Evolutionary conservation across 2,888 invertebrate genomes (phyloP).

Genomic region (Aphodius granarius): DNA sequence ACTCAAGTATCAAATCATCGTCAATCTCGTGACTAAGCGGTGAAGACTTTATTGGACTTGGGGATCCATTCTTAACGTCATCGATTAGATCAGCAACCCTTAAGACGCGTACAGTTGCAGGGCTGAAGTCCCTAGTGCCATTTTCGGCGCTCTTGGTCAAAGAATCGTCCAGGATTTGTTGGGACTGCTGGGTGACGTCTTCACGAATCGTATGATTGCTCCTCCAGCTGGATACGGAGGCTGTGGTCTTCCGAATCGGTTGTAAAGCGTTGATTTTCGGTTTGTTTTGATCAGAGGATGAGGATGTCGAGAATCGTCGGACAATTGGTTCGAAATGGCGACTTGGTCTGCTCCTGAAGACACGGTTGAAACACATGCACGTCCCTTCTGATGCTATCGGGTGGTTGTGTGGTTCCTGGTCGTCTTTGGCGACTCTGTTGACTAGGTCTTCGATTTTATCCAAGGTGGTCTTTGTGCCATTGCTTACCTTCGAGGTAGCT

Average conservation of each 20-base stretch:
- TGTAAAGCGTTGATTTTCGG: not conserved
- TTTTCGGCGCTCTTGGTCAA: not conserved
- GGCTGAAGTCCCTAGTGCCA: not conserved
- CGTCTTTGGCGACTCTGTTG: not conserved
- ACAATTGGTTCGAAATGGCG: constrained; percentile 4
- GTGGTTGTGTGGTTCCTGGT: constrained; percentile 18
- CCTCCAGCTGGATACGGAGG: not conserved
- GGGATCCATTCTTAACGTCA: not conserved
- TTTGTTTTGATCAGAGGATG: not conserved
- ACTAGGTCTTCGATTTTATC: constrained; percentile 15
- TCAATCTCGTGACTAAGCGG: not conserved
- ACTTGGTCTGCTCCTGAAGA: constrained; percentile 6
- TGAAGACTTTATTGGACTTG: not conserved
- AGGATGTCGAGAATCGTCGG: not conserved
- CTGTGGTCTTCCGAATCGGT: not conserved
- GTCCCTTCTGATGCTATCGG: constrained; percentile 21
- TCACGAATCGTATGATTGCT: not conserved
- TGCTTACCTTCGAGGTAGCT: constrained; percentile 10
- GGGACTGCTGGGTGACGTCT: not conserved
- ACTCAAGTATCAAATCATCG: constrained; percentile 6
- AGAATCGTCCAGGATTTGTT: not conserved
- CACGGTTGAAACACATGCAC: constrained; percentile 26
- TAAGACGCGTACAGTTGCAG: not conserved
- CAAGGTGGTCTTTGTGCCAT: constrained; percentile 4
- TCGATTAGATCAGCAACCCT: not conserved